These are phyloP conservation scores for Myathropa florea DNA, from an alignment of 2,888 invertebrate species.

Conservation along the genomic window DNA sequence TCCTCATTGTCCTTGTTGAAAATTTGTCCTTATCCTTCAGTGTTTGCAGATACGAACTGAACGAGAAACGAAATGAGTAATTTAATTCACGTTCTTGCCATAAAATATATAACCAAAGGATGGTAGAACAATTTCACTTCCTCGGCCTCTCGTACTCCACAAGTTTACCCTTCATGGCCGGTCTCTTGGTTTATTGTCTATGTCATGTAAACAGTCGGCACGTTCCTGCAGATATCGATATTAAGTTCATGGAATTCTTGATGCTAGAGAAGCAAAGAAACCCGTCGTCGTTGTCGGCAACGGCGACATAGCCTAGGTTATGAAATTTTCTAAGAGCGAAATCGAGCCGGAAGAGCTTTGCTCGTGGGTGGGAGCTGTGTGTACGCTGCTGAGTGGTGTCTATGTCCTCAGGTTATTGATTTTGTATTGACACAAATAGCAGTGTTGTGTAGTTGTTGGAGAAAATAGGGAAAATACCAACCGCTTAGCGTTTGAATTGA, in stretches of 20 bases:
- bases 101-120: slow-evolving; percentile 38
- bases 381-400: not conserved
- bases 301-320: slow-evolving; percentile 35
- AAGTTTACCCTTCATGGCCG: not conserved
- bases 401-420: slow-evolving; percentile 34
- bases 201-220: slow-evolving; percentile 29
- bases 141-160: too few species aligned
- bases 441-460: not conserved
- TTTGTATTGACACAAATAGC: slow-evolving; percentile 38
- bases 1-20: not conserved
- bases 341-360: not conserved
- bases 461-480: not conserved
- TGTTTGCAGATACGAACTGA: too few species aligned
- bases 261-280: not conserved
- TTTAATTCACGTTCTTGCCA: slow-evolving; percentile 38
- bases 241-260: slow-evolving; percentile 14
- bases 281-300: not conserved
- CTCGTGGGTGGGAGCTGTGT: not conserved
- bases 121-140: not conserved
- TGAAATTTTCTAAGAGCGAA: slow-evolving; percentile 13
- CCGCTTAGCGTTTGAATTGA: not conserved
- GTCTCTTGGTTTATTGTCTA: not conserved
- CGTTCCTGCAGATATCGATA: slow-evolving; percentile 33
- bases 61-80: not conserved
- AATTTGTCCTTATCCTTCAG: not conserved